These are phyloP conservation scores for Microcebus ravelobensis DNA, from an alignment of 2,113 vertebrate genomes.

Conservation along the genomic window DNA sequence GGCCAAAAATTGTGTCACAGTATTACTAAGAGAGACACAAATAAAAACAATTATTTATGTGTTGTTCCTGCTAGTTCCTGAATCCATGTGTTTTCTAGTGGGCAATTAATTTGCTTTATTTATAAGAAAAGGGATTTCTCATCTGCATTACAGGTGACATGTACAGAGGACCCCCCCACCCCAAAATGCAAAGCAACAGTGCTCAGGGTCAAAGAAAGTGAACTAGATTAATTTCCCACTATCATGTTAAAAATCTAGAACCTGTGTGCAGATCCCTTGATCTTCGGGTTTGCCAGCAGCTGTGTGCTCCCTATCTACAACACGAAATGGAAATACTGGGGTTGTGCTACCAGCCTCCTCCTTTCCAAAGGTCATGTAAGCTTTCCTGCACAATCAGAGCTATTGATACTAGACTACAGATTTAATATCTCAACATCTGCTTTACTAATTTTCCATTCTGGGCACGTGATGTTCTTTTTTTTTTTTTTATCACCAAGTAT, in stretches of 20 bases:
- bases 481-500: background rate
- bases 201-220: background rate
- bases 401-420: background rate
- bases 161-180: background rate
- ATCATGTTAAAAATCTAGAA: background rate
- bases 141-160: background rate
- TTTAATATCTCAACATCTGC: background rate
- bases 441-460: constrained; percentile 29
- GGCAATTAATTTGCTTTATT: constrained; percentile 9
- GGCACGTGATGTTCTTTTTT: background rate
- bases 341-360: background rate
- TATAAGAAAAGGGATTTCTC: background rate
- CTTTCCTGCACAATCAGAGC: background rate
- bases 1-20: background rate
- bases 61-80: background rate
- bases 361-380: constrained; percentile 1
- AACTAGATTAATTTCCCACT: background rate
- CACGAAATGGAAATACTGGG: background rate
- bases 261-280: background rate
- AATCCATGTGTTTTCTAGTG: background rate
- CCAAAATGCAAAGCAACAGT: background rate
- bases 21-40: background rate
- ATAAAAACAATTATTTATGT: background rate
- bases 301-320: background rate
- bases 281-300: background rate